Conservation (phyloP, 53 echinoderm and acorn worm genomes). For the Luidia sarsii region DNA sequence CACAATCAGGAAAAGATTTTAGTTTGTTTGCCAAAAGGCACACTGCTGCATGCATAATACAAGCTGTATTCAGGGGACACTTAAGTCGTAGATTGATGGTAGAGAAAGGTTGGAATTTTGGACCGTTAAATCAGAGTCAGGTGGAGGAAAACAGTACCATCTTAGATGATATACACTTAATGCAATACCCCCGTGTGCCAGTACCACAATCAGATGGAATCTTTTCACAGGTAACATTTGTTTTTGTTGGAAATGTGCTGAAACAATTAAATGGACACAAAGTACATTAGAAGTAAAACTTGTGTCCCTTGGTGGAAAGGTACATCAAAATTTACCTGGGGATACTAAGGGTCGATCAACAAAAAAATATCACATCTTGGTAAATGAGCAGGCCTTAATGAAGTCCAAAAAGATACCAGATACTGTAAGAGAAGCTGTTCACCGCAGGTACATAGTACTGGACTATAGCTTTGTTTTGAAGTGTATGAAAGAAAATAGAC, state of each 20-base stretch:
- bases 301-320: neutral
- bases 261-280: conserved; percentile 7
- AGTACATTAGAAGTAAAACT: neutral
- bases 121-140: neutral
- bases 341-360: conserved; percentile 19
- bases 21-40: conserved; percentile 7
- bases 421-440: no score
- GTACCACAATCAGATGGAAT: neutral
- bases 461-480: no score
- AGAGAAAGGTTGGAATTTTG: neutral
- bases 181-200: neutral
- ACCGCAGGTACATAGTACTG: no score
- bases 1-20: conserved; percentile 32
- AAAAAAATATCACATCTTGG: conserved; percentile 13
- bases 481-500: no score
- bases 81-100: neutral
- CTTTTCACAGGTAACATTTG: neutral
- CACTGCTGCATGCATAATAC: conserved; percentile 43
- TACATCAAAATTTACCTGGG: neutral
- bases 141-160: neutral
- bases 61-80: conserved; percentile 37
- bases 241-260: conserved; percentile 13
- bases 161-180: neutral
- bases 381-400: neutral
- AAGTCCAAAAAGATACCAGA: conserved; percentile 4